phyloP scores from a whole-genome alignment of 1,140 invertebrate genomes.

The Brachionus koreanus region DNA sequence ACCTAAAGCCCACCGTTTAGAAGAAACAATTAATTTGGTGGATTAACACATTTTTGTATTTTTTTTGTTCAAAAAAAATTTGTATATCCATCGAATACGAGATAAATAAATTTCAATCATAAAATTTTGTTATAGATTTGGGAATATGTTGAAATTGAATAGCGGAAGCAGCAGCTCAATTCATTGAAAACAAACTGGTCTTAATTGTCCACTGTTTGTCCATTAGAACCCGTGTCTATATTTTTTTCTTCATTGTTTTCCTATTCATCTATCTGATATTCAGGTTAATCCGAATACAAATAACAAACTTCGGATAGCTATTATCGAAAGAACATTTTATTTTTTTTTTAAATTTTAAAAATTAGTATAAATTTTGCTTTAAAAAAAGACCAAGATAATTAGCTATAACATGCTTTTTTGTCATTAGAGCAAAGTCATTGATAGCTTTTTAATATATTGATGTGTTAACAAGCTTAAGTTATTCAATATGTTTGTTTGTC shows the following conservation, averaged over 20 bases:
- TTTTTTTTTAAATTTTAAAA: neutral
- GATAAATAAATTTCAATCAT: slow-evolving; percentile 4
- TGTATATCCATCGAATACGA: slow-evolving; percentile 1
- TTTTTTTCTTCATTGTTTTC: neutral
- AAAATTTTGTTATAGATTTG: neutral
- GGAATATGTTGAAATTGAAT: neutral
- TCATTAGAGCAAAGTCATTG: too few relatives aligned
- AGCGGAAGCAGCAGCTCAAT: neutral
- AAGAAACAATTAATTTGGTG: slow-evolving; percentile 10
- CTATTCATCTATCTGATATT: slow-evolving; percentile 13
- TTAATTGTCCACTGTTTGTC: slow-evolving; percentile 5
- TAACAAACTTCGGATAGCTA: neutral
- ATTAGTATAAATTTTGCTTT: neutral
- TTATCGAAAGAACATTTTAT: neutral
- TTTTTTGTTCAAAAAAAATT: slow-evolving; percentile 6
- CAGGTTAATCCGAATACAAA: slow-evolving; percentile 35
- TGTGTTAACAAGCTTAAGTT: neutral
- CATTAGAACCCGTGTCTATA: neutral
- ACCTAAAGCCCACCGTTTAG: neutral
- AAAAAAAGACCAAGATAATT: neutral
- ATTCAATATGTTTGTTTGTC: neutral
- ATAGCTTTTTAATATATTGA: neutral
- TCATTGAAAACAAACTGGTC: neutral
- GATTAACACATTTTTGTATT: slow-evolving; percentile 32
- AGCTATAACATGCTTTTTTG: too few relatives aligned